Evolutionary conservation across 2,888 invertebrate genomes (phyloP), one percentile per base, ranked within the genome.

Genomic region (Thereva unica): DNA sequence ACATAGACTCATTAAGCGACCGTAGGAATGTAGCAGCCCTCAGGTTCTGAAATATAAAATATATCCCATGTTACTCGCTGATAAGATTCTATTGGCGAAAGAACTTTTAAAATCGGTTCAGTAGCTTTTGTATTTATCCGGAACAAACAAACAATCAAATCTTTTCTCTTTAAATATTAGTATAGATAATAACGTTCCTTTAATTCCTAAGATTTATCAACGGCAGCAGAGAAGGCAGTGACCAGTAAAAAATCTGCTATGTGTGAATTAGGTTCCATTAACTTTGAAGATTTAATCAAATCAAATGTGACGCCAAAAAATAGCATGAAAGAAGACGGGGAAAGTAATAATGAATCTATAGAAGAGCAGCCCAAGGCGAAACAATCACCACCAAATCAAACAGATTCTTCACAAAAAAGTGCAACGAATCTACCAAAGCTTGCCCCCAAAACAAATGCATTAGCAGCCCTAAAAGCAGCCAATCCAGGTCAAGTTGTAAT

Each of bases 401-500:
- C 37, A 49, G 12, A n/a, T 12, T 5, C 10, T 49, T 34, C 49
- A 3, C 42, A 44, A 23, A 57, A 50, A 49, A 34, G 44, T 3
- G 37, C 47, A 35, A 64, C 23, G 23, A 23, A 49, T 54, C 50
- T 68, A 37, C 42, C 68, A 7, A 69, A 69, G 50, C 61, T 69
- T 42, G 67, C 66, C 10, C 66, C 68, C n/a, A 69, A 68, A 67
- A 44, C 42, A 35, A 5, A 42, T 10, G 6, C 12, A 5, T 12
- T 47, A 3, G 10, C 64, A 42, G 40, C 66, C 12, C 38, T 23
- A 7, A 67, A 52, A 23, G 50, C 40, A 40, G 53, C 52, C 0
- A 57, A 53, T 59, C 10, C 63, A 5, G 69, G 69, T 1, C 68
- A 69, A 61, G 68, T 68, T 12, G 67, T 68, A 7, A 65, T 70